These are phyloP conservation scores for Lacanobia wlatinum DNA, from an alignment of 2,888 invertebrate genomes.

Conservation along the genomic window DNA sequence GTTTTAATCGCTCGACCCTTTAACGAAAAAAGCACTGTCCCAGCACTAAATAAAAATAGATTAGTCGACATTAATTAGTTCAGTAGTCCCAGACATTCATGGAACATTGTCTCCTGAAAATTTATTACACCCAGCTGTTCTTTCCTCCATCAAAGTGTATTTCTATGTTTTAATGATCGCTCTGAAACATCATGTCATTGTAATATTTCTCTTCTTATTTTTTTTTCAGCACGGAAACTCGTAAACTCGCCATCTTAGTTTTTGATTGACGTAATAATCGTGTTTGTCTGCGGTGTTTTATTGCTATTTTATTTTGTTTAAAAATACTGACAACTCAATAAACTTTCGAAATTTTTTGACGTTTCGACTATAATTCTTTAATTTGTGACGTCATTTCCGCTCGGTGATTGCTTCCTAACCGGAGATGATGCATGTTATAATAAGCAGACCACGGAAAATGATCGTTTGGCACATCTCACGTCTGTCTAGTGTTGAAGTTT, in stretches of 20 bases:
- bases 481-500: conserved; percentile 9
- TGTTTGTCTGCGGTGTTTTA: conserved; percentile 36
- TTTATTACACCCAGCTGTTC: conserved; percentile 79
- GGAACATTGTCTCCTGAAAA: conserved; percentile 71
- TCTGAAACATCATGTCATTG: conserved; percentile 66
- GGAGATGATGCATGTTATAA: conserved; percentile 28
- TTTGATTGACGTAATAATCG: conserved; percentile 55
- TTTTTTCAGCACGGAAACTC: conserved; percentile 36
- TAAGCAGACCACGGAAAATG: conserved; percentile 17
- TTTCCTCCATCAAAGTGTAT: conserved; percentile 34
- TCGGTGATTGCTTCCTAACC: conserved; percentile 43
- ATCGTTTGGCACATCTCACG: conserved; percentile 20
- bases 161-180: conserved; percentile 61
- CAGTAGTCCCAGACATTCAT: conserved; percentile 67
- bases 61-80: conserved; percentile 75
- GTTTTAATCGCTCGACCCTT: conserved; percentile 73
- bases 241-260: conserved; percentile 33
- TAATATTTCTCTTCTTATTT: conserved; percentile 23
- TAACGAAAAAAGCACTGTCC: conserved; percentile 58
- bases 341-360: conserved; percentile 40
- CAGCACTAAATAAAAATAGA: conserved; percentile 67
- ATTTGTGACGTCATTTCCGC: conserved; percentile 60
- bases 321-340: conserved; percentile 50
- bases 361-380: conserved; percentile 37
- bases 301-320: conserved; percentile 34